These are phyloP conservation scores for Lutjanus argentimaculatus DNA, from an alignment of 2,797 vertebrate species.

Conservation along the genomic window DNA sequence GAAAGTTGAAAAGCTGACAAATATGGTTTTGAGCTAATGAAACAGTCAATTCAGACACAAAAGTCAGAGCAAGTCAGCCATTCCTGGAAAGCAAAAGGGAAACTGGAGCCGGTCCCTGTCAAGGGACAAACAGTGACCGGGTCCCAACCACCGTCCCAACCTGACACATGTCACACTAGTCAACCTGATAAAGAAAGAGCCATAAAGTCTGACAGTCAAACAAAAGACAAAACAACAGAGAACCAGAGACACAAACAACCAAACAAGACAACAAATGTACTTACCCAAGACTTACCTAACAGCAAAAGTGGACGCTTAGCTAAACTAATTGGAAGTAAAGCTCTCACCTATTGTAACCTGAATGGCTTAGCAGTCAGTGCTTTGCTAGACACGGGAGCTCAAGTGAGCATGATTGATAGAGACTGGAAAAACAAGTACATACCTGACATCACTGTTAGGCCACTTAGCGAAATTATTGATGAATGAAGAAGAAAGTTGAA, in stretches of 20 bases:
- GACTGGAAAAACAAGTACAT: constrained; percentile 48
- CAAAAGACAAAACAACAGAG: neutral
- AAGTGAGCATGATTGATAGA: constrained; percentile 58
- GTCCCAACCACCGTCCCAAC: constrained; percentile 21
- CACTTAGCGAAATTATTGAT: constrained; percentile 36
- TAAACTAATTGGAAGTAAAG: constrained; percentile 23
- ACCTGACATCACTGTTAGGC: constrained; percentile 8
- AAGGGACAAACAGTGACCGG: constrained; percentile 44
- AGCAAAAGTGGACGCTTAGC: neutral
- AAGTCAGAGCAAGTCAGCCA: neutral
- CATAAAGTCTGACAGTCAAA: neutral
- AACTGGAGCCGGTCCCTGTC: constrained; percentile 44
- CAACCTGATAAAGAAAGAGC: neutral
- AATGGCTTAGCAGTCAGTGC: constrained; percentile 46
- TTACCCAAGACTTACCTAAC: neutral
- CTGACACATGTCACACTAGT: neutral
- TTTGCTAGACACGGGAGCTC: constrained; percentile 47
- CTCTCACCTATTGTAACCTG: constrained; percentile 30
- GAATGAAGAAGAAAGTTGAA: constrained; percentile 30
- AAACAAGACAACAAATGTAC: neutral
- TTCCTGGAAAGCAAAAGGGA: neutral
- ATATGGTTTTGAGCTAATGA: neutral
- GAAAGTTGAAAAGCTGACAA: neutral
- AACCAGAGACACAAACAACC: neutral
- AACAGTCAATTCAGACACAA: neutral